Evolutionary conservation across 1,140 invertebrate species (phyloP), one percentile per base, ranked within the genome.

Genomic region (Drosophila teissieri): DNA sequence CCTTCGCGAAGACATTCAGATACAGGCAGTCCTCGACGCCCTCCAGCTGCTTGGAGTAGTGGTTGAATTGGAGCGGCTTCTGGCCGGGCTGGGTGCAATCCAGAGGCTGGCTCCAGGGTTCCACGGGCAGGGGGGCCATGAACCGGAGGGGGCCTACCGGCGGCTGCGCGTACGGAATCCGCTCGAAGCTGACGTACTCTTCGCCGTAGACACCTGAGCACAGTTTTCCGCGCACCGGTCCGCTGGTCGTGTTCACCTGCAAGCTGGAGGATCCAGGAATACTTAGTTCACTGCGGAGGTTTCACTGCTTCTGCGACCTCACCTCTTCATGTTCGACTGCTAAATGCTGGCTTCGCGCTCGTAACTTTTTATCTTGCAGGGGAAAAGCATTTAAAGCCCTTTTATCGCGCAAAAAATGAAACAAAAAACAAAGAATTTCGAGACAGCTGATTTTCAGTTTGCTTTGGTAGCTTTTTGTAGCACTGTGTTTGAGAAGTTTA

Each of bases 131-230:
- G 0, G 95, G 93, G 4, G 93, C 94, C 91, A 94, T 90, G 77
- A 95, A 96, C 2, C 95, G 91, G 1, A 95, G 78, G 1, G 93
- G 80, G 1, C 94, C 94, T 8, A 95, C 27, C 0, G 95, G 95
- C 0, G 95, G 95, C 61, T 94, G 93, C 0, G 94, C 95, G 84
- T 93, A 96, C 0, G 95, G 95, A 69, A 96, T 95, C 11, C 94
- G 93, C 78, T 93, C 77, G 54, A 93, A 93, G 37, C 86, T 90
- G 52, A 91, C 69, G 70, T 92, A 93, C 14, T 73, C 27, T 24
- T 82, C 68, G 6, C 80, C 78, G 17, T 91, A 91, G 11, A 91
- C 57, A 27, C 60, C 78, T n/a, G 54, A 78, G 11, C 83, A 78
- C 1, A n/a, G 36, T 1, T 58, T 64, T 14, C 90, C 90, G n/a